Evolutionary conservation across 2,888 invertebrate genomes (phyloP).

Genomic region (Agriopis aurantiaria): DNA sequence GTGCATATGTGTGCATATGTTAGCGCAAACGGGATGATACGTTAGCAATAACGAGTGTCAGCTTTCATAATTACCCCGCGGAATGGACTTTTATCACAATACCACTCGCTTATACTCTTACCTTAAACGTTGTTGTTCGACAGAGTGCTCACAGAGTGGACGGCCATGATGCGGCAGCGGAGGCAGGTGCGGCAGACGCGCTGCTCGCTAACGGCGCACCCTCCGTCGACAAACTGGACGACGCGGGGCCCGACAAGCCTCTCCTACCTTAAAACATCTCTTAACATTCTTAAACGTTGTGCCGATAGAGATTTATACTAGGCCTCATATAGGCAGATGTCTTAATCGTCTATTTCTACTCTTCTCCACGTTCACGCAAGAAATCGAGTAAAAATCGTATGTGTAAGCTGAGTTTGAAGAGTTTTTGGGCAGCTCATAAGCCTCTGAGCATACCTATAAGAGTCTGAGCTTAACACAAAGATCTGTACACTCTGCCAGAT

Average conservation of each 20-base stretch:
- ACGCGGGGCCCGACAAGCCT: constrained; percentile 30
- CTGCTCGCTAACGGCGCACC: constrained; percentile 23
- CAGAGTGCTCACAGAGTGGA: constrained; percentile 4
- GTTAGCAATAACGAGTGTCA: too few species aligned
- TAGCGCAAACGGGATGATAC: too few species aligned
- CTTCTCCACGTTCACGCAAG: neutral
- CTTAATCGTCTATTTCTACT: neutral
- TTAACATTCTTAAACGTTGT: constrained; percentile 1
- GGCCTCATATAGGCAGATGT: constrained; percentile 1
- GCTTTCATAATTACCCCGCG: too few species aligned
- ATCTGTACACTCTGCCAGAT: neutral
- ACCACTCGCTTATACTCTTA: neutral
- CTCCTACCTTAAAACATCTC: constrained; percentile 24
- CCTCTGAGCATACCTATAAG: neutral
- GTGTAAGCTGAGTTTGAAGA: neutral
- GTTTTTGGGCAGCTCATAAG: neutral
- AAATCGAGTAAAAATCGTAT: constrained; percentile 3
- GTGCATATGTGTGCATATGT: too few species aligned
- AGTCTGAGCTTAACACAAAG: neutral
- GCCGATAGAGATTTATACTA: constrained; percentile 5
- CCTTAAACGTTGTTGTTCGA: neutral
- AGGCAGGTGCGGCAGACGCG: constrained; percentile 13
- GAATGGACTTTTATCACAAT: neutral
- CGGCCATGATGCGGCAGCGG: neutral
- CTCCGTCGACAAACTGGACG: constrained; percentile 26